These are phyloP conservation scores for Fragum fragum DNA, from an alignment of 2,888 invertebrate species.

Conservation along the genomic window DNA sequence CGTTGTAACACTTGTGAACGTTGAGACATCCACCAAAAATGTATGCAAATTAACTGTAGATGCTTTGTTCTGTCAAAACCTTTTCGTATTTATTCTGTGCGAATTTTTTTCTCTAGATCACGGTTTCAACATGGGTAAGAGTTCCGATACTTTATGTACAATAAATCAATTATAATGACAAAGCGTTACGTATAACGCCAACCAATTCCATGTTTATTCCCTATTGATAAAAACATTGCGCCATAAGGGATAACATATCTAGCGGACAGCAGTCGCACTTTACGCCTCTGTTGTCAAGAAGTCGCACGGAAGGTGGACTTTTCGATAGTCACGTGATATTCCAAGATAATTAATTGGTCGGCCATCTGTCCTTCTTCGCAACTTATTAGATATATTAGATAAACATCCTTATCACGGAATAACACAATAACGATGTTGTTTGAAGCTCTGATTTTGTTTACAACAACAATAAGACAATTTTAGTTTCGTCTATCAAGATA, in stretches of 20 bases:
- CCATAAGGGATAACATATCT: slow-evolving; percentile 2
- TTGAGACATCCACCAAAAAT: no score
- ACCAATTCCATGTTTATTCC: not conserved
- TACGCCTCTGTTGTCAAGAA: slow-evolving; percentile 13
- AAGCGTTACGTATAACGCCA: not conserved
- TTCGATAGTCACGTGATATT: slow-evolving; percentile 11
- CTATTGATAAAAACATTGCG: not conserved
- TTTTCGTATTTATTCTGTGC: no score
- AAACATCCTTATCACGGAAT: not conserved
- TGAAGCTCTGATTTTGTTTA: no score
- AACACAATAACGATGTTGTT: no score
- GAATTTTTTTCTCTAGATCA: no score
- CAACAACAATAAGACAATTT: no score
- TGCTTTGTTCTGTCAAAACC: no score
- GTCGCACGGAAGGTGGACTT: slow-evolving; percentile 21
- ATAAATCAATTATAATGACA: slow-evolving; percentile 2
- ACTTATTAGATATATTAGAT: slow-evolving; percentile 9
- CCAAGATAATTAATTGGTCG: slow-evolving; percentile 16
- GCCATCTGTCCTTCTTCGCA: slow-evolving; percentile 25
- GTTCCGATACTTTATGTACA: not conserved
- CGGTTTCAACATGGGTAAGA: no score
- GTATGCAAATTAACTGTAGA: no score
- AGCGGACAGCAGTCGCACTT: not conserved
- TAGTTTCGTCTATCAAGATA: no score
- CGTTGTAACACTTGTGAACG: no score